Conservation (phyloP, 2,797 vertebrate species). For the Dallia pectoralis region DNA sequence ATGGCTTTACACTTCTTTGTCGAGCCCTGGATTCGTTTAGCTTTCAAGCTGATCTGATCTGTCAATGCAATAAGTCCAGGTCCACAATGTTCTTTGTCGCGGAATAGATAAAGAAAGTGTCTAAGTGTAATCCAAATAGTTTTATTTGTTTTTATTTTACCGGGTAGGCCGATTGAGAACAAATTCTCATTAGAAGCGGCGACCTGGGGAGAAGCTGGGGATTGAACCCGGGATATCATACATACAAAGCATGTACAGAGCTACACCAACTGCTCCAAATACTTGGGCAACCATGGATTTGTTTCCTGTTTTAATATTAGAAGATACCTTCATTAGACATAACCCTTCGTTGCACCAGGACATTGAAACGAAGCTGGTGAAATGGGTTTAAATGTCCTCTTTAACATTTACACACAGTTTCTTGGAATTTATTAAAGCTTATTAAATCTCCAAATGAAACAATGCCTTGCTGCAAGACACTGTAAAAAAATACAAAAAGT, state of each 20-base stretch:
- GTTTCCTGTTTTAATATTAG: neutral
- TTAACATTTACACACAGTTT: neutral
- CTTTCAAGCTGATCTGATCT: neutral
- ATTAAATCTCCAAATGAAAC: neutral
- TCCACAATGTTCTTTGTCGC: neutral
- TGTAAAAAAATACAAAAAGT: neutral
- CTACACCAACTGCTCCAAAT: no score
- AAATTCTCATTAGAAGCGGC: no score
- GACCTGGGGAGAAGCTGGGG: no score
- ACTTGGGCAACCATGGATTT: neutral
- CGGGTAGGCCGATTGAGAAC: no score
- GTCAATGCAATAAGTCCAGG: neutral
- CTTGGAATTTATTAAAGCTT: neutral
- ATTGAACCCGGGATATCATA: no score
- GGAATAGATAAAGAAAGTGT: neutral
- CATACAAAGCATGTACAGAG: no score
- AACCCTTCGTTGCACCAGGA: neutral
- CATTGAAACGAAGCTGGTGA: neutral
- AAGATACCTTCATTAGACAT: neutral
- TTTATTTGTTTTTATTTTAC: no score
- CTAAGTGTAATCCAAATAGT: no score
- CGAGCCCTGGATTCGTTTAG: no score
- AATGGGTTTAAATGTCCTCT: neutral
- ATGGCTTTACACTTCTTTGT: slow-evolving; percentile 24
- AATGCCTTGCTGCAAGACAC: neutral